A percentile compares a stretch with the other conserved stretches of the same genome.
phyloP scores from a whole-genome alignment of 2,888 invertebrate species.

The Campoletis raptor region DNA sequence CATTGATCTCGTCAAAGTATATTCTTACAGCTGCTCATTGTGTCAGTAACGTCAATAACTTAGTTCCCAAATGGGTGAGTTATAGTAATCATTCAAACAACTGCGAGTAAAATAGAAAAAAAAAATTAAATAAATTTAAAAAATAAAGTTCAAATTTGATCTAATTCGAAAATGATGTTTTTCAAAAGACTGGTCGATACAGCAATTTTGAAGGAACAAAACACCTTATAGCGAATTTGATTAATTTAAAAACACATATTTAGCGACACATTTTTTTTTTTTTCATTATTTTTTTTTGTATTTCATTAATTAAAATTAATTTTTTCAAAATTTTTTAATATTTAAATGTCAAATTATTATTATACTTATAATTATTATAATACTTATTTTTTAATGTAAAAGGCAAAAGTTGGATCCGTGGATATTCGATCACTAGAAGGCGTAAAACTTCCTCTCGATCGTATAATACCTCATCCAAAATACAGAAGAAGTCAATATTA shows the following conservation, averaged over 20 bases:
- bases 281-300: too few relatives aligned
- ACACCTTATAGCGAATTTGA: too few relatives aligned
- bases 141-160: not conserved
- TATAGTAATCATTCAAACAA: not conserved
- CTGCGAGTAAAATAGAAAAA: not conserved
- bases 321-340: too few relatives aligned
- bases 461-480: constrained; percentile 76
- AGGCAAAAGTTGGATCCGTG: constrained; percentile 79
- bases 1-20: constrained; percentile 77
- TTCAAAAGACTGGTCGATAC: not conserved
- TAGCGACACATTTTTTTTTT: too few relatives aligned
- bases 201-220: not conserved
- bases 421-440: constrained; percentile 74
- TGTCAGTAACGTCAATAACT: constrained; percentile 75
- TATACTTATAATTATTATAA: too few relatives aligned
- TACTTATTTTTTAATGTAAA: too few relatives aligned
- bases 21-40: constrained; percentile 82
- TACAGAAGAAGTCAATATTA: constrained; percentile 77
- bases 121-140: not conserved
- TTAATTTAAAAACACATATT: too few relatives aligned
- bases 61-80: constrained; percentile 77
- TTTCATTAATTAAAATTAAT: too few relatives aligned
- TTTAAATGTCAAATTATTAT: too few relatives aligned
- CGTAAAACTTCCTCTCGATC: constrained; percentile 69
- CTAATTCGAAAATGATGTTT: not conserved